Evolutionary conservation across 2,113 vertebrate species (phyloP).

Genomic region (Pycnonotus jocosus): DNA sequence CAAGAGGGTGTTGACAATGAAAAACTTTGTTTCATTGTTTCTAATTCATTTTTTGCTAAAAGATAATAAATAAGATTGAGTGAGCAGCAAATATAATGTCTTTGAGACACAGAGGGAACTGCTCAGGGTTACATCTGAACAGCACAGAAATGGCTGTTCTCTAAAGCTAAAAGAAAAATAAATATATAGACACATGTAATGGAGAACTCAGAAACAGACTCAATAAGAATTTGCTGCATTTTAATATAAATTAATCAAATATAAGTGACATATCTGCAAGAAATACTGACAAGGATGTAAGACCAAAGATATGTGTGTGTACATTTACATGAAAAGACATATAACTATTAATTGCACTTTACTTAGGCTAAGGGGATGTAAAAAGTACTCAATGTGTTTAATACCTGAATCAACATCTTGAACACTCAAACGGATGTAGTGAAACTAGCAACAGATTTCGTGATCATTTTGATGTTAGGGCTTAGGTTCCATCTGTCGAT

Average conservation of each 20-base stretch:
- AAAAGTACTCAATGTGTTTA: neutral
- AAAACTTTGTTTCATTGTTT: neutral
- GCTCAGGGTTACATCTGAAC: neutral
- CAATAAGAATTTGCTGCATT: neutral
- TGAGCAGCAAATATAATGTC: neutral
- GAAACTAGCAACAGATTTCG: neutral
- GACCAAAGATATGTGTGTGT: neutral
- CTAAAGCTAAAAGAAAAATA: neutral
- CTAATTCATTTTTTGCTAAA: neutral
- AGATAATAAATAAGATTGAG: neutral
- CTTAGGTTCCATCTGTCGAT: neutral
- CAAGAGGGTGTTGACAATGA: neutral
- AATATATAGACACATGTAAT: neutral
- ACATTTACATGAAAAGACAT: neutral
- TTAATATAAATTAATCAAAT: neutral
- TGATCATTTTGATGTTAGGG: neutral
- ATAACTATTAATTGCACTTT: neutral
- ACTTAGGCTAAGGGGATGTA: neutral
- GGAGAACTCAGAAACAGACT: neutral
- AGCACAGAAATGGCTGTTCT: neutral
- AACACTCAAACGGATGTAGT: neutral
- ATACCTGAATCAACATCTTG: neutral
- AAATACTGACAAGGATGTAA: neutral
- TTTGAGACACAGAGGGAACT: neutral
- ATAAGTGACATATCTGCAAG: neutral